Evolutionary conservation across 2,113 vertebrate genomes (phyloP), one percentile per base, ranked within the genome.

Genomic region (Cephalopterus ornatus): DNA sequence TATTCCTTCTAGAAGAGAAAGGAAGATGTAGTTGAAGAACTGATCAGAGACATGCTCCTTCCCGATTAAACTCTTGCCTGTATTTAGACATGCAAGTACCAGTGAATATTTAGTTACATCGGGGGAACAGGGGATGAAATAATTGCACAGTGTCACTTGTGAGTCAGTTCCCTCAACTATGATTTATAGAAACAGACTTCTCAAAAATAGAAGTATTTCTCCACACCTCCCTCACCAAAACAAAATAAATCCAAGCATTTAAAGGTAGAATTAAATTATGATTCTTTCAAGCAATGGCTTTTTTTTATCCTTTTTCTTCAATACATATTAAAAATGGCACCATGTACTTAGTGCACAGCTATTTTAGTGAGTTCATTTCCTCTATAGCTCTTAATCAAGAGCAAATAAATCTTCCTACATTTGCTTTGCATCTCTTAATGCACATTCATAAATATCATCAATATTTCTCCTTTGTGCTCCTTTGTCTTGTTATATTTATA

Each of bases 141-240:
- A 63, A 65, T 50, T 71, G 76, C 7, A 5, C 49, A 66, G 10
- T 6, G 6, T 50, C 50, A 22, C 33, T 63, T 71, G 27, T n/a
- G 89, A 77, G 47, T 24, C 63, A 92, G 14, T 89, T 71, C 15
- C 28, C 46, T 74, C 26, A 75, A 66, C 18, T 66, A 4, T 33
- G 46, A 5, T 75, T 53, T 77, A 11, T 41, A 14, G 14, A 20
- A 49, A 65, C 44, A 89, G 7, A 10, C 26, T 59, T 68, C 19
- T 63, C 50, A 77, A 80, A 88, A 85, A 22, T 3, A 85, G n/a
- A 49, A 59, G 16, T 3, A 1, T 55, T 82, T 24, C 44, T 24
- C 5, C 23, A 23, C 7, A 56, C 32, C 19, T 2, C 19, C 32
- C 30, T 5, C 13, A 4, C 0, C 3, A 28, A 33, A 16, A 18